Percentiles rank a stretch among this genome's conserved stretches.
Evolutionary conservation across 2,113 vertebrate species (phyloP).

Genomic region (Chelonoidis abingdonii): DNA sequence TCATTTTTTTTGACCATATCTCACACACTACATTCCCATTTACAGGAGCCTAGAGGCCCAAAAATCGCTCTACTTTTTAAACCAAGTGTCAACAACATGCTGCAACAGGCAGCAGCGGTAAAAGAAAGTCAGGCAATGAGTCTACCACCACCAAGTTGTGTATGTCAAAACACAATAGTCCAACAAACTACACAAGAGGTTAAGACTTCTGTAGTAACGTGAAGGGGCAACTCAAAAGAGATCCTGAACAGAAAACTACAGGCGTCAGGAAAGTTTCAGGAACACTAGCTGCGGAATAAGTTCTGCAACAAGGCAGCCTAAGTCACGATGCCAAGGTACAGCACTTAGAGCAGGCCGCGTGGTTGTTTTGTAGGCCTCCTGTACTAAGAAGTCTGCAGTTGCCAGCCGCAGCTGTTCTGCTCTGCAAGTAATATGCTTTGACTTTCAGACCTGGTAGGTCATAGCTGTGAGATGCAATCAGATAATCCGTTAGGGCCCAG

Average conservation of each 20-base stretch:
- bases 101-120: not conserved
- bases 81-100: not conserved
- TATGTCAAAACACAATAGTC: not conserved
- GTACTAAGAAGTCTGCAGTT: rapidly evolving
- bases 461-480: not conserved
- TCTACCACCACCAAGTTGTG: rapidly evolving
- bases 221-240: rapidly evolving
- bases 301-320: not conserved
- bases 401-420: rapidly evolving
- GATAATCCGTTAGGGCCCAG: not conserved
- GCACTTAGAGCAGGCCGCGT: not conserved
- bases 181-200: not conserved
- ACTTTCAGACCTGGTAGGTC: not conserved
- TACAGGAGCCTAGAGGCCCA: not conserved
- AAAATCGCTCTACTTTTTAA: not conserved
- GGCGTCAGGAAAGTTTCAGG: rapidly evolving
- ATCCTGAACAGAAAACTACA: not conserved
- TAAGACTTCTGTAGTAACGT: rapidly evolving
- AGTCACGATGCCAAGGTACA: not conserved
- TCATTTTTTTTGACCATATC: not conserved
- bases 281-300: rapidly evolving
- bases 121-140: not conserved
- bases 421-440: not conserved
- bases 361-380: not conserved
- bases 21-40: rapidly evolving